A percentile compares a stretch with the other conserved stretches of the same genome.
Evolutionary conservation across 2,888 invertebrate genomes (phyloP).

Genomic region (Cosmorhoe ocellata): DNA sequence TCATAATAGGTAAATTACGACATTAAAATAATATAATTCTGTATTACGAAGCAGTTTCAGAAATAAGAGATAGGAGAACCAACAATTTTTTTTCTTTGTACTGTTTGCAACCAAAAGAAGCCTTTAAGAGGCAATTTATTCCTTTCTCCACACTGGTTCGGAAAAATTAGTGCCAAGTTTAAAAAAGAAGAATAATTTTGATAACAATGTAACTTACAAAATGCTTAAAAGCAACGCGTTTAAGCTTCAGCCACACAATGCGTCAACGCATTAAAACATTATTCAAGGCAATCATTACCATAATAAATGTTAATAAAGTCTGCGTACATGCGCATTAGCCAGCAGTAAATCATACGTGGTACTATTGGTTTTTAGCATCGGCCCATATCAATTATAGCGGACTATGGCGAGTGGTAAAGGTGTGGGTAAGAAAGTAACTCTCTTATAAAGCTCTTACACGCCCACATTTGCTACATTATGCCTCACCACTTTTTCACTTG

Average conservation of each 20-base stretch:
- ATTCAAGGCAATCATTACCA: conserved; percentile 64
- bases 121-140: too few species aligned
- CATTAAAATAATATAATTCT: too few species aligned
- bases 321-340: conserved; percentile 71
- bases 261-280: conserved; percentile 66
- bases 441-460: conserved; percentile 23
- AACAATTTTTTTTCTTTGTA: too few species aligned
- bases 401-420: conserved; percentile 50
- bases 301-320: conserved; percentile 80
- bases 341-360: conserved; percentile 66
- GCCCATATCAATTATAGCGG: conserved; percentile 71
- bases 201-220: neutral
- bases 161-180: too few species aligned
- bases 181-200: too few species aligned
- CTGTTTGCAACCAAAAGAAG: too few species aligned
- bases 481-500: too few species aligned
- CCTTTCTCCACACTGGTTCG: too few species aligned
- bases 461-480: too few species aligned
- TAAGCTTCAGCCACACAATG: conserved; percentile 37
- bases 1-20: too few species aligned
- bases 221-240: conserved; percentile 22
- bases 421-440: conserved; percentile 39
- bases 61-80: too few species aligned
- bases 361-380: conserved; percentile 75
- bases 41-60: too few species aligned